Percentiles rank a stretch among this genome's conserved stretches.
Conservation (phyloP, 2,888 invertebrate species). For the Drosophila niveifrons region DNA sequence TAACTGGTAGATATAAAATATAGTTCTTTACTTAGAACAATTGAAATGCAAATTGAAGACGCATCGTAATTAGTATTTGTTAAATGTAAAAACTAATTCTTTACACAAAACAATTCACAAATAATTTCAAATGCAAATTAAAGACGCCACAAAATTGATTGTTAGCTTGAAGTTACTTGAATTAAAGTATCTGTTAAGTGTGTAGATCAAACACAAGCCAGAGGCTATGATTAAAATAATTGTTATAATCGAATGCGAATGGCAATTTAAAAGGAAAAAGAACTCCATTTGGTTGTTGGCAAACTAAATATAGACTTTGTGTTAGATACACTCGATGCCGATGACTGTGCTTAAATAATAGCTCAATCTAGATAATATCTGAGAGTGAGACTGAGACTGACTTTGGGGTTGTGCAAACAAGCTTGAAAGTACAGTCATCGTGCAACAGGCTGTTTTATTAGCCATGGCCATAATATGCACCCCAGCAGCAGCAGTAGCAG, state of each 20-base stretch:
- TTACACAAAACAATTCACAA: too few relatives aligned
- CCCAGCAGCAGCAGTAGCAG: slow-evolving; percentile 23
- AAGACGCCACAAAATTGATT: background rate
- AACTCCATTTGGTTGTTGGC: slow-evolving; percentile 1
- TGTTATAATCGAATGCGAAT: slow-evolving; percentile 12
- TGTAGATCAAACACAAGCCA: background rate
- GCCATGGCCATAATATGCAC: slow-evolving; percentile 23
- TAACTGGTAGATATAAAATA: too few relatives aligned
- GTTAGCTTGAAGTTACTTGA: background rate
- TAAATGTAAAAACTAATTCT: too few relatives aligned
- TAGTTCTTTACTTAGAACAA: too few relatives aligned
- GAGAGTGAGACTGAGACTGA: background rate
- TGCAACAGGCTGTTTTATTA: slow-evolving; percentile 24
- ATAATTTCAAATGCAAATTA: too few relatives aligned
- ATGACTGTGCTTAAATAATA: slow-evolving; percentile 7
- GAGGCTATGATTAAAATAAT: slow-evolving; percentile 18
- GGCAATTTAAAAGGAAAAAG: background rate
- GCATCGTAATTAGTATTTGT: too few relatives aligned
- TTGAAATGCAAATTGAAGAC: too few relatives aligned
- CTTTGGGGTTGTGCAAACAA: slow-evolving; percentile 8
- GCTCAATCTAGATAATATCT: slow-evolving; percentile 19
- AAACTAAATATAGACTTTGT: background rate
- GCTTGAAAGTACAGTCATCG: slow-evolving; percentile 15
- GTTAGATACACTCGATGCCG: background rate
- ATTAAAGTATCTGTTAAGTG: background rate